These are phyloP conservation scores for Parotocinclus haroldoi DNA, from an alignment of 2,797 vertebrate genomes.

Conservation along the genomic window DNA sequence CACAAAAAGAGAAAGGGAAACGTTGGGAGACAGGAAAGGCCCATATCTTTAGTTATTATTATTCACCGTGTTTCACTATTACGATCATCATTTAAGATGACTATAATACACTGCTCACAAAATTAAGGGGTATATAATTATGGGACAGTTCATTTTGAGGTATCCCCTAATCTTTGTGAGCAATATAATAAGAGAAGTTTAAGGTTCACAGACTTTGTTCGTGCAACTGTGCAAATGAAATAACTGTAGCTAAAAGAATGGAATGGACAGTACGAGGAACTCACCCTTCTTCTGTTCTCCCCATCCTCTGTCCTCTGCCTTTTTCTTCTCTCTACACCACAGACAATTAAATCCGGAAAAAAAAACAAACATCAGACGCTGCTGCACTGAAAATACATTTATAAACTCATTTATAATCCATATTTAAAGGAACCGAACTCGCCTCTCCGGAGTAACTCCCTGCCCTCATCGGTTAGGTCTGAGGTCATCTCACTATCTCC, in stretches of 20 bases:
- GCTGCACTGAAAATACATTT: background rate
- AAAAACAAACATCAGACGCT: background rate
- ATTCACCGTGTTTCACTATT: too few relatives aligned
- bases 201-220: too few relatives aligned
- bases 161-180: too few relatives aligned
- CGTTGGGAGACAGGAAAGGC: too few relatives aligned
- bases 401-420: too few relatives aligned
- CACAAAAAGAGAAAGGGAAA: too few relatives aligned
- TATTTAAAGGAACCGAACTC: conserved; percentile 7
- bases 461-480: conserved; percentile 94
- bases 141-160: too few relatives aligned
- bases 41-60: too few relatives aligned
- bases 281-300: conserved; percentile 89
- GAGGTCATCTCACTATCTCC: conserved; percentile 96
- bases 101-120: too few relatives aligned
- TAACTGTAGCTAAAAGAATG: background rate
- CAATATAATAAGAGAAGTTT: too few relatives aligned
- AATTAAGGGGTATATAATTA: too few relatives aligned
- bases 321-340: conserved; percentile 87
- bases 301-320: conserved; percentile 90
- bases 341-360: background rate
- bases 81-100: too few relatives aligned
- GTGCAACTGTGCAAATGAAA: background rate
- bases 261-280: conserved; percentile 24
- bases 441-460: conserved; percentile 92